Base-by-base conservation (phyloP, 1,140 invertebrate species). In the Panagrolaimus sp. region DNA sequence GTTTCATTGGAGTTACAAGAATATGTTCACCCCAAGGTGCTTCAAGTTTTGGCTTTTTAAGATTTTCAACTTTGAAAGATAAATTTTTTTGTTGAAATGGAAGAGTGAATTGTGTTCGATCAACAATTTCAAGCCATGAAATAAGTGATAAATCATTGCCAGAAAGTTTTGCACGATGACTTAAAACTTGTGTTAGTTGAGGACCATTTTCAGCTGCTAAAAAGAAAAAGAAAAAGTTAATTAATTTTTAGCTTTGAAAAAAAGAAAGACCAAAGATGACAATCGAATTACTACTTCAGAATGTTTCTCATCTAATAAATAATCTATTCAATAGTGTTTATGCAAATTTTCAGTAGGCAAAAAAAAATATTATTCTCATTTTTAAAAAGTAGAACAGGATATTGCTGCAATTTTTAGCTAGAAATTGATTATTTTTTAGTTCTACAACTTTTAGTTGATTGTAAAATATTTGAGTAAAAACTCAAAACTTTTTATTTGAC, bases 11-110 rank as follows among this genome's bases (percentile, higher is more conserved):
- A 7, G 92, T 94, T 43, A 93, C 90, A 53, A 96, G 86, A 88
- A 96, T 96, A 79, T 96, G 92, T 82, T 96, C 93, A 1, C 92
- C 93, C 93, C 93, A 97, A 0, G 92, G 93, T 0, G 93, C 93
- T 82, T 95, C 92, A 68, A 96, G 84, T 14, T 81, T 81, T 13
- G 82, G 78, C 63, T 81, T 83, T 77, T 92, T 90, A 53, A 96
- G 83, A 51, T 90, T 87, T 78, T 92, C 91, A 1, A 95, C 89
- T 79, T 93, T 91, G 2, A 95, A 90, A 82, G 92, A 91, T 7
- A 96, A 85, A 27, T 89, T 90, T 79, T 91, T 88, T 82, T 96
- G 92, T 82, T 95, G 92, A 83, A 97, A 97, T 0, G 93, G 93
- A 69, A 63, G 25, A 11, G 71, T 74, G 63, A 75, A 75, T 44